Base-by-base conservation (phyloP, 2,113 vertebrate genomes). In the Aphyosemion australe region DNA sequence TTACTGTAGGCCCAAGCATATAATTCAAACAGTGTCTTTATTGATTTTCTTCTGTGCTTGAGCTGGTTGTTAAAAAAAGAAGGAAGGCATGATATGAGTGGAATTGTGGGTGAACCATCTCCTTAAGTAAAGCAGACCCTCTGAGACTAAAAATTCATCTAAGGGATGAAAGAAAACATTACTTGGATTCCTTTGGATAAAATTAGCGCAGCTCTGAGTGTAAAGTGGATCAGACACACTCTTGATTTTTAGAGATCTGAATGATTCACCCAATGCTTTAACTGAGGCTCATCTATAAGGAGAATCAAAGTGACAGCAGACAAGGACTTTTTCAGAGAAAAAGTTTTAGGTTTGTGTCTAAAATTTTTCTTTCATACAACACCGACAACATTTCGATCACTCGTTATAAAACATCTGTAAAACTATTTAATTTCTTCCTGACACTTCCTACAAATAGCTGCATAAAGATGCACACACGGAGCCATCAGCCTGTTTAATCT, bases 31-130 rank as follows among this genome's bases (percentile, higher is more conserved):
- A 0, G 18, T 6, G 48, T 64, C 41, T 74, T 18, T 56, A 70
- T 70, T 61, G 74, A 82, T 76, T 69, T 69, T 64, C 34, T 69
- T 66, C 34, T 47, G 50, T 12, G 6, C 55, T 58, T 61, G 49
- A 66, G 53, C 34, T 50, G 21, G 48, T 63, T 65, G 16, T 8
- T 32, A 52, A 56, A 45, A 62, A 52, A 42, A 32, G n/a, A 3
- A 31, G 41, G 56, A 68, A 34, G 16, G 5, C 74, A 63, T 13
- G 5, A 55, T 19, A 61, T 74, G 19, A 54, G 65, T 13, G 71
- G 55, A 49, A 72, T 59, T 56, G 32, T 56, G 50, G 61, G 60
- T 63, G 46, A 78, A 75, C 21, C 56, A 69, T 61, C 47, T 77
- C 49, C 37, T 77, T 42, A 45, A 61, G 57, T 68, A 60, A 58